phyloP scores from a whole-genome alignment of 2,113 vertebrate genomes.

The Brachirus orientalis region DNA sequence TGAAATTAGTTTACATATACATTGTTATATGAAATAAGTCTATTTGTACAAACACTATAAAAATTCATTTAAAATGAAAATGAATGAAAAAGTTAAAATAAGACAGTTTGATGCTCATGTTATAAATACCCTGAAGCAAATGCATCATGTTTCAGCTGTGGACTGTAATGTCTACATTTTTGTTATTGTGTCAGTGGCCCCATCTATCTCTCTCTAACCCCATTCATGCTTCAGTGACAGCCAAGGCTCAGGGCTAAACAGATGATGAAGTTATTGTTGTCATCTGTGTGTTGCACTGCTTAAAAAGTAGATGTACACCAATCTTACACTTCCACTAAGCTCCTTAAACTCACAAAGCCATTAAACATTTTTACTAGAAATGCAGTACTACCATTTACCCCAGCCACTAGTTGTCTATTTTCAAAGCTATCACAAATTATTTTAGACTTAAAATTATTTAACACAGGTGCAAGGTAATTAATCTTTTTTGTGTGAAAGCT shows the following conservation, averaged over 20 bases:
- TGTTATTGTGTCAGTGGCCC: conserved; percentile 29
- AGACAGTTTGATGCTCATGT: no score
- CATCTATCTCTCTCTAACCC: conserved; percentile 28
- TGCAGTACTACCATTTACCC: background rate
- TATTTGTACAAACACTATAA: no score
- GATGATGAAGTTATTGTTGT: conserved; percentile 51
- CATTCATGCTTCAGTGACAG: conserved; percentile 48
- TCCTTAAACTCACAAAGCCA: background rate
- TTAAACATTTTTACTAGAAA: background rate
- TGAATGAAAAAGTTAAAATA: no score
- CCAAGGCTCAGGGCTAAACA: conserved; percentile 51
- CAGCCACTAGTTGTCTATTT: no score
- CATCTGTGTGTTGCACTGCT: conserved; percentile 37
- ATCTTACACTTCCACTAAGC: background rate
- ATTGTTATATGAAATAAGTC: no score
- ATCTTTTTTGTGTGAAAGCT: background rate
- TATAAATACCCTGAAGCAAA: background rate
- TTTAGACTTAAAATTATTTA: background rate
- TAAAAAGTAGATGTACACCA: conserved; percentile 21
- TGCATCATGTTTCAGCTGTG: background rate
- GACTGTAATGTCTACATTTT: conserved; percentile 12
- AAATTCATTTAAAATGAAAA: no score
- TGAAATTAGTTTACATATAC: no score
- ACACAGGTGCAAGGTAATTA: background rate
- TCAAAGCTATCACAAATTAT: no score